A percentile compares a stretch with the other conserved stretches of the same genome.
phyloP scores from a whole-genome alignment of 64 coral and sea anemone genomes.

The Actinia equina region DNA sequence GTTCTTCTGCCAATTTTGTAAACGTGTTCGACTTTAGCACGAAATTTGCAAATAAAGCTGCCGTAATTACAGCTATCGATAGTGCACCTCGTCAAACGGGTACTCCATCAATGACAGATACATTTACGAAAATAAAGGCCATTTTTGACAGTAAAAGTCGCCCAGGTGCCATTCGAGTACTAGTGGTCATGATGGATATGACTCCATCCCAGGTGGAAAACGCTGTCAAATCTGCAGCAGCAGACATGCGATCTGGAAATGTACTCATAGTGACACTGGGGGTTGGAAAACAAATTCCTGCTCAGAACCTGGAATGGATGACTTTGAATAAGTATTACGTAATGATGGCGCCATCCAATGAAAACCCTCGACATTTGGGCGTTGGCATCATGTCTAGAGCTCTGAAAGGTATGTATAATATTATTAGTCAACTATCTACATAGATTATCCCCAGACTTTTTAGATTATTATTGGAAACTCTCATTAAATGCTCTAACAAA shows the following conservation, averaged over 20 bases:
- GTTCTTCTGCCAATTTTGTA: background rate
- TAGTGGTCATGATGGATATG: constrained; percentile 54
- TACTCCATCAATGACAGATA: constrained; percentile 8
- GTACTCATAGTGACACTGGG: constrained; percentile 25
- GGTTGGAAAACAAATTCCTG: constrained; percentile 10
- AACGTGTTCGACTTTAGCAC: constrained; percentile 24
- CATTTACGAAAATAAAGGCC: constrained; percentile 3
- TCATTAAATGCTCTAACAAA: background rate
- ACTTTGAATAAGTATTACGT: constrained; percentile 25
- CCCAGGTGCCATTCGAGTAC: constrained; percentile 35
- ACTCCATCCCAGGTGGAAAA: background rate
- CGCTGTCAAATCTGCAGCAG: background rate
- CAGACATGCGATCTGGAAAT: background rate
- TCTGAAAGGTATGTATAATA: constrained; percentile 7
- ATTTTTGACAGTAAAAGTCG: constrained; percentile 26
- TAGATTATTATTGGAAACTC: background rate
- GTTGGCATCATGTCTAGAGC: constrained; percentile 23
- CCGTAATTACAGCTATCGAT: background rate
- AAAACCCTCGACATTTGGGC: background rate
- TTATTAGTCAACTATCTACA: background rate
- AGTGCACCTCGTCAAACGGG: background rate
- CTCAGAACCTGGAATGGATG: constrained; percentile 8
- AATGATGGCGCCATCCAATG: constrained; percentile 15
- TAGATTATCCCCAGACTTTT: background rate
- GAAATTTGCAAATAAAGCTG: constrained; percentile 1